Conservation (phyloP, 1,140 invertebrate species). For the Arctopsyche grandis region DNA sequence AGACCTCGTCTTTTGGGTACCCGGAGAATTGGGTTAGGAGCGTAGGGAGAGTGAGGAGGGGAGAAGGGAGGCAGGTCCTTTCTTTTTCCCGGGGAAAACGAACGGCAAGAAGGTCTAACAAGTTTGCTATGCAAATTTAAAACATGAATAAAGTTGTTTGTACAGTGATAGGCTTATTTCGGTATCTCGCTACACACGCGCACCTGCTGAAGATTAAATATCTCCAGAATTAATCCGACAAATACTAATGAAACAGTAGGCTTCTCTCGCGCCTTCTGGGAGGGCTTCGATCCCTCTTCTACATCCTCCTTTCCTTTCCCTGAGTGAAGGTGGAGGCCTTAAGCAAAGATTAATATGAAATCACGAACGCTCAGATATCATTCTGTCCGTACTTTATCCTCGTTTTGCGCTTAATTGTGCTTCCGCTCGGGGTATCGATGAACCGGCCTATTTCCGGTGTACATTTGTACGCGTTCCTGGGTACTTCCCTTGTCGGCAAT, state of each 20-base stretch:
- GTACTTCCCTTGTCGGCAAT: not conserved
- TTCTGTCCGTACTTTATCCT: slow-evolving; percentile 3
- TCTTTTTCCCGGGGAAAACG: not conserved
- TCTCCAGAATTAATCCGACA: slow-evolving; percentile 34
- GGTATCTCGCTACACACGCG: slow-evolving; percentile 8
- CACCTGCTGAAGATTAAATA: slow-evolving; percentile 41
- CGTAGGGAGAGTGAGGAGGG: not conserved
- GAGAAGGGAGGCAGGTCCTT: not conserved
- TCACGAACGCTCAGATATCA: slow-evolving; percentile 32
- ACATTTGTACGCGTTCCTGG: not conserved
- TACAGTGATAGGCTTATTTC: slow-evolving; percentile 22
- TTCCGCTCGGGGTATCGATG: not conserved
- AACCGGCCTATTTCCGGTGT: not conserved
- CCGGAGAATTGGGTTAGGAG: not conserved
- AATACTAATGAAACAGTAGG: slow-evolving; percentile 36
- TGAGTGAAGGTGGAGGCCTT: not conserved
- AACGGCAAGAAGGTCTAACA: not conserved
- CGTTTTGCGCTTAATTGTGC: slow-evolving; percentile 10
- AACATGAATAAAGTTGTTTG: slow-evolving; percentile 39
- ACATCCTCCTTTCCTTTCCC: not conserved
- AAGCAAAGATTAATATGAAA: slow-evolving; percentile 35
- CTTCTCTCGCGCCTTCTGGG: not conserved
- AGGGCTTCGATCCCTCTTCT: not conserved
- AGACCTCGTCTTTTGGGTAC: slow-evolving; percentile 7
- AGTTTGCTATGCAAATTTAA: slow-evolving; percentile 37